Percentiles rank a stretch among this genome's conserved stretches.
Evolutionary conservation across 2,797 vertebrate species (phyloP).

Genomic region (Pampus argenteus): DNA sequence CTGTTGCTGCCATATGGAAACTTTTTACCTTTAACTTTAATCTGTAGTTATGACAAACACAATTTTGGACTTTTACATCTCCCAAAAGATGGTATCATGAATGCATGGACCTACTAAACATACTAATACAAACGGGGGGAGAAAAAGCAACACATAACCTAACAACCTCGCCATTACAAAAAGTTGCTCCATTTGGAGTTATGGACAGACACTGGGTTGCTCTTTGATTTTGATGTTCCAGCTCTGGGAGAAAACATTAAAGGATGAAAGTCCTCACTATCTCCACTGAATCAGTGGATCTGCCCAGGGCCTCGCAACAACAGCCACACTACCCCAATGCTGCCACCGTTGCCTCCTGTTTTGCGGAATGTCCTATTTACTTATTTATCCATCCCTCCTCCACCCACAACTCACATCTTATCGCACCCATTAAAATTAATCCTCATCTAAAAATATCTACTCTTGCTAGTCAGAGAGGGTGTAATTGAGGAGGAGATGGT

Average conservation of each 20-base stretch:
- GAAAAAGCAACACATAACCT: neutral
- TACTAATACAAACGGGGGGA: neutral
- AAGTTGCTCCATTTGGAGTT: constrained; percentile 18
- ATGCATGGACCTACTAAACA: neutral
- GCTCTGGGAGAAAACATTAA: constrained; percentile 60
- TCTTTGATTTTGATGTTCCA: constrained; percentile 44
- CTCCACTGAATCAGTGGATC: constrained; percentile 71
- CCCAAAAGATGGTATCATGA: neutral
- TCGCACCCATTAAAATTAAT: constrained; percentile 81
- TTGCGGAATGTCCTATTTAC: constrained; percentile 79
- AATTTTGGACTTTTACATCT: neutral
- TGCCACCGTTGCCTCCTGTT: constrained; percentile 69
- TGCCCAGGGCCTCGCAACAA: constrained; percentile 68
- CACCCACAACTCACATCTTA: constrained; percentile 73
- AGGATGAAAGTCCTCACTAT: constrained; percentile 72
- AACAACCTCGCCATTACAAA: constrained; percentile 3
- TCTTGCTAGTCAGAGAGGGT: constrained; percentile 56
- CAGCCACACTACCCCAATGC: constrained; percentile 43
- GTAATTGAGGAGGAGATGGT: constrained; percentile 54
- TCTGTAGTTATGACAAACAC: neutral
- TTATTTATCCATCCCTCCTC: constrained; percentile 78
- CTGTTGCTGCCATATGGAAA: neutral
- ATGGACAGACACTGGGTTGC: constrained; percentile 41
- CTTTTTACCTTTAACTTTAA: neutral
- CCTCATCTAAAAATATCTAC: constrained; percentile 82